Evolutionary conservation across 2,797 vertebrate genomes (phyloP), one percentile per base, ranked within the genome.

Genomic region (Fringilla coelebs): DNA sequence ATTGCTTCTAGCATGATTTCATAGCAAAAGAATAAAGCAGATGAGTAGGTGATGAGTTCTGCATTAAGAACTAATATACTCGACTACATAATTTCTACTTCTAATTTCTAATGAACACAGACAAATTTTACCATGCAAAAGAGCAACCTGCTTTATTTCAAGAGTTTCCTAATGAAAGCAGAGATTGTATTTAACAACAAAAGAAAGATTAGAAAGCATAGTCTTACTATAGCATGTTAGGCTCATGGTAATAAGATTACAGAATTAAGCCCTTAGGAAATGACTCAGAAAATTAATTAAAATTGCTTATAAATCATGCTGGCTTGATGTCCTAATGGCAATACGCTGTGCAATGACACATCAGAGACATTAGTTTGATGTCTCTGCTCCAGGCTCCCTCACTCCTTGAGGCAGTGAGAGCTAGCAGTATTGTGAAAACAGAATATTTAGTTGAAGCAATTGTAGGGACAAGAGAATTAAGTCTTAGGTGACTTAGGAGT

Each of bases 281-380:
- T 94, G 63, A 91, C 84, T 95, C 78, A 94, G 84, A 96, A 97
- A 96, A 95, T 95, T 95, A 86, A 93, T 88, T 94, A 96, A 94
- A 95, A 90, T 96, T 94, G 79, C 41, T 85, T 93, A 82, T 94
- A 91, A 96, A 86, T 90, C 71, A 84, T 75, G 8, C 51, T 95
- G 58, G 34, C 80, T 91, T 96, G 80, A 93, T 89, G 81, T 92
- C 63, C 94, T 96, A 89, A 92, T 93, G 92, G 75, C 65, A 85
- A 58, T 85, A 46, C 6, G 3, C 55, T 94, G 72, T 46, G 60
- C 84, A 92, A 51, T 89, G 81, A 72, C 74, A 86, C 80, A 71
- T 94, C 82, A 91, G 78, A 86, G 74, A 93, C 43, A 48, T 90
- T 82, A 87, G 45, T 91, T 77, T 87, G 79, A 77, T 92, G 94